A percentile compares a stretch with the other conserved stretches of the same genome.
phyloP scores from a whole-genome alignment of 2,797 vertebrate species.

The Microtus californicus region DNA sequence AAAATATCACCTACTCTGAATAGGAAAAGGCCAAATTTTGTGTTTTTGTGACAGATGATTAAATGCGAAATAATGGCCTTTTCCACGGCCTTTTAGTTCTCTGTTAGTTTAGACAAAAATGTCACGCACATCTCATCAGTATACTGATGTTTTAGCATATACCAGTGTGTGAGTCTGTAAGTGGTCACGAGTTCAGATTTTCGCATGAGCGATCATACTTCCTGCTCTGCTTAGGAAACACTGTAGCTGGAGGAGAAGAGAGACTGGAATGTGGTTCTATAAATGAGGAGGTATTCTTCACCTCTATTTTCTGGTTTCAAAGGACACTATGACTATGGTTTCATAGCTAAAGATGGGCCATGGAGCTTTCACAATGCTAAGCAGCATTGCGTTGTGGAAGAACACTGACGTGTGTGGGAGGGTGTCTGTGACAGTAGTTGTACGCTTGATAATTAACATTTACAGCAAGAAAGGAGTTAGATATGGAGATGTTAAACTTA shows the following conservation, averaged over 20 bases:
- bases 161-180: conserved; percentile 38
- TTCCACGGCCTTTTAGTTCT: conserved; percentile 19
- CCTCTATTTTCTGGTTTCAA: conserved; percentile 37
- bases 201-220: conserved; percentile 39
- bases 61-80: conserved; percentile 64
- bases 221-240: conserved; percentile 10
- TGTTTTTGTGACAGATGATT: conserved; percentile 65
- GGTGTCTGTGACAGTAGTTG: conserved; percentile 32
- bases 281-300: conserved; percentile 6
- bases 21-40: conserved; percentile 61
- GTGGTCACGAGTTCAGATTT: conserved; percentile 63
- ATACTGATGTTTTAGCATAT: conserved; percentile 57
- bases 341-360: background rate
- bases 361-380: background rate
- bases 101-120: conserved; percentile 62
- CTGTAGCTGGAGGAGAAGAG: background rate
- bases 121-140: conserved; percentile 39
- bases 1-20: conserved; percentile 63
- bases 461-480: background rate
- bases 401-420: background rate
- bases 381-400: background rate
- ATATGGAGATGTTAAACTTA: background rate
- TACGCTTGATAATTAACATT: background rate
- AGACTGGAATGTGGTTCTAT: background rate
- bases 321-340: background rate